Conservation (phyloP, 2,888 invertebrate species). For the Brachypterus glaber region DNA sequence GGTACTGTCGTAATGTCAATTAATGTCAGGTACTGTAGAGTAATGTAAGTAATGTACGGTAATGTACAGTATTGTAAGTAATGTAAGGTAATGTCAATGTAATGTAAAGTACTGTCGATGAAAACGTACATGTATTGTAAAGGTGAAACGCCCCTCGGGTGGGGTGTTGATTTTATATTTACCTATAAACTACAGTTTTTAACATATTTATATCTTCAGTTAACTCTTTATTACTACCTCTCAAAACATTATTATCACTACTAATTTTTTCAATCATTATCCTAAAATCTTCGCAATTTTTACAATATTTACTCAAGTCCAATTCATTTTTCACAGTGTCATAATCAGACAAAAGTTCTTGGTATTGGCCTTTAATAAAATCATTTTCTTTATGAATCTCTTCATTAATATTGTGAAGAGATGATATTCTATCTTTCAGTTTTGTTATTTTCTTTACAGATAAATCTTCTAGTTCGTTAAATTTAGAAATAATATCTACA, state of each 20-base stretch:
- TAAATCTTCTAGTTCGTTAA: constrained; percentile 41
- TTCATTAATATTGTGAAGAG: constrained; percentile 51
- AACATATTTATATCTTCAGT: constrained; percentile 61
- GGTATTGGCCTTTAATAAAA: constrained; percentile 44
- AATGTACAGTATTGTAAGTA: too few species aligned
- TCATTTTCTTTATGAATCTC: constrained; percentile 55
- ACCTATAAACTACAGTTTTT: constrained; percentile 67
- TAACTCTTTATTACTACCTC: constrained; percentile 49
- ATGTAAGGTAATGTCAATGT: too few species aligned
- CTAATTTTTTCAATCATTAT: constrained; percentile 42
- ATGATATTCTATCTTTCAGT: constrained; percentile 51
- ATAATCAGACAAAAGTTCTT: constrained; percentile 43
- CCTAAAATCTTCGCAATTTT: constrained; percentile 40
- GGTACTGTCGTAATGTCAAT: too few species aligned
- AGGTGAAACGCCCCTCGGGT: too few species aligned
- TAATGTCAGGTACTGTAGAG: too few species aligned
- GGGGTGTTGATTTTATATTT: too few species aligned
- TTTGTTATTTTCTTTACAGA: constrained; percentile 53
- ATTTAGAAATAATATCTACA: constrained; percentile 43
- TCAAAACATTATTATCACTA: constrained; percentile 43
- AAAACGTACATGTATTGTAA: too few species aligned
- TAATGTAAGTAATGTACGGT: too few species aligned
- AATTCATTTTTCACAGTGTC: constrained; percentile 46
- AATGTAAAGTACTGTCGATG: too few species aligned
- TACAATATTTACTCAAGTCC: constrained; percentile 41